Conservation (phyloP, 2,888 invertebrate species). For the Sesia apiformis region DNA sequence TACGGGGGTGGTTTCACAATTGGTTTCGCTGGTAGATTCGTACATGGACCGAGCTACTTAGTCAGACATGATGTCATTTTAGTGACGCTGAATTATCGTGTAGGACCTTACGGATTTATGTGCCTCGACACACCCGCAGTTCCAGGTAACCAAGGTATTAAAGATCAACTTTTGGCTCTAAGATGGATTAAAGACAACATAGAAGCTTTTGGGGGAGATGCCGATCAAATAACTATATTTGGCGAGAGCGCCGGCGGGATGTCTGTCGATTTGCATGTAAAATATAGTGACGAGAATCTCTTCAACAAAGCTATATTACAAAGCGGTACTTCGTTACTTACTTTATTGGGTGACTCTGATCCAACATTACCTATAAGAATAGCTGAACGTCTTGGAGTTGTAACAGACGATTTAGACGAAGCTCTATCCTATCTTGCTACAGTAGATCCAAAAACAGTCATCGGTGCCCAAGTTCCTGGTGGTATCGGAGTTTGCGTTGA, state of each 20-base stretch:
- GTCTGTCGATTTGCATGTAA: slow-evolving; percentile 23
- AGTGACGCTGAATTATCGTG: slow-evolving; percentile 41
- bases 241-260: slow-evolving; percentile 41
- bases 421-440: slow-evolving; percentile 25
- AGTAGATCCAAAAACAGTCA: slow-evolving; percentile 18
- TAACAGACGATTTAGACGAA: slow-evolving; percentile 14
- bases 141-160: slow-evolving; percentile 46
- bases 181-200: slow-evolving; percentile 44
- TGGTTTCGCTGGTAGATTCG: slow-evolving; percentile 24
- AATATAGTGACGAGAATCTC: slow-evolving; percentile 25
- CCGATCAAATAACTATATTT: slow-evolving; percentile 32
- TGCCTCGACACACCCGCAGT: slow-evolving; percentile 32
- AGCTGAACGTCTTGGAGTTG: slow-evolving; percentile 26
- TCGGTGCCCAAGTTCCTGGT: slow-evolving; percentile 13
- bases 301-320: slow-evolving; percentile 38
- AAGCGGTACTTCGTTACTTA: slow-evolving; percentile 31
- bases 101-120: slow-evolving; percentile 49
- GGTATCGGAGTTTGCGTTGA: slow-evolving; percentile 32
- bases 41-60: slow-evolving; percentile 32
- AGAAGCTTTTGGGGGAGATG: slow-evolving; percentile 40
- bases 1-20: slow-evolving; percentile 30
- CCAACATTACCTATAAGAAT: slow-evolving; percentile 26
- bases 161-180: slow-evolving; percentile 39
- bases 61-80: slow-evolving; percentile 36
- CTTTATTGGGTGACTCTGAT: slow-evolving; percentile 24